Conservation (phyloP, 2,888 invertebrate species). For the Hypomecis atomaria region DNA sequence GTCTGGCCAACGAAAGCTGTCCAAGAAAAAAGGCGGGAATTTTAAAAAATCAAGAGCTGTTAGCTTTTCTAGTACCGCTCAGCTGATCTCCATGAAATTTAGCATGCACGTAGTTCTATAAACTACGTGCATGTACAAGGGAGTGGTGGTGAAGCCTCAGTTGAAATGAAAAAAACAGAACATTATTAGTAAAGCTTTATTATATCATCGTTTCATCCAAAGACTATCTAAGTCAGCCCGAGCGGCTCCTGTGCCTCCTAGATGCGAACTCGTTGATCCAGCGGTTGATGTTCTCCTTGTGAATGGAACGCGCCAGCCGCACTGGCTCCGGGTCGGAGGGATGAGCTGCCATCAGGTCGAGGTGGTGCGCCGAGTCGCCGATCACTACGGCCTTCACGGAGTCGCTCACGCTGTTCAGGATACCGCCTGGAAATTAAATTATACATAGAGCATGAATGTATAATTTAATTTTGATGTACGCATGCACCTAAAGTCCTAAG, state of each 20-base stretch:
- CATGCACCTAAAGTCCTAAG: no score
- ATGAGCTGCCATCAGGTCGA: conserved; percentile 89
- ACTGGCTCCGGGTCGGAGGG: conserved; percentile 88
- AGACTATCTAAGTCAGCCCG: background rate
- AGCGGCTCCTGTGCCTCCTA: conserved; percentile 14
- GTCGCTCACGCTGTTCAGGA: conserved; percentile 87
- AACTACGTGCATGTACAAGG: no score
- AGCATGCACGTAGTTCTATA: no score
- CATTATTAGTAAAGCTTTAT: background rate
- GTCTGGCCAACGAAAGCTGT: no score
- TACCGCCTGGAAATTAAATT: conserved; percentile 80
- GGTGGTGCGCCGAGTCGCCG: conserved; percentile 93
- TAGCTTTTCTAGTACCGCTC: no score
- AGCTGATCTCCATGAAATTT: no score
- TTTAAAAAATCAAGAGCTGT: no score
- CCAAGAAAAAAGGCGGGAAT: no score
- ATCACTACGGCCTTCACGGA: conserved; percentile 89
- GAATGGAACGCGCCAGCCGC: conserved; percentile 84
- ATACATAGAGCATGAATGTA: background rate
- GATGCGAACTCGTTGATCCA: conserved; percentile 80
- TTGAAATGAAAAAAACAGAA: background rate
- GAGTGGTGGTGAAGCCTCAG: no score
- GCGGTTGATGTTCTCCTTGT: conserved; percentile 84
- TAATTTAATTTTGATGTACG: no score
- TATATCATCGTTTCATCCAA: background rate